A percentile compares a stretch with the other conserved stretches of the same genome.
phyloP scores from a whole-genome alignment of 2,113 vertebrate genomes.

The Podarcis cretensis region DNA sequence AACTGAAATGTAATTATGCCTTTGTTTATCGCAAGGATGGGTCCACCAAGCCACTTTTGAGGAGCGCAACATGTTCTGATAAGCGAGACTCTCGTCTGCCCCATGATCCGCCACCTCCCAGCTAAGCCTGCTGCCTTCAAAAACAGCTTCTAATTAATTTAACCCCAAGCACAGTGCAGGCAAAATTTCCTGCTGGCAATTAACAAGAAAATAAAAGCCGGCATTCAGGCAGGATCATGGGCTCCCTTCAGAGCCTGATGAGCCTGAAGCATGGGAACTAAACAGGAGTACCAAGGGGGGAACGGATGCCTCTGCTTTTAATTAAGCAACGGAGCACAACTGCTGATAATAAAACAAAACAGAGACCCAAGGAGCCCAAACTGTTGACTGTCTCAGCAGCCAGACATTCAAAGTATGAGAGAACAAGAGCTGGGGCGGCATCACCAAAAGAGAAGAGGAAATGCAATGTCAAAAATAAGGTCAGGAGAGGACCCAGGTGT shows the following conservation, averaged over 20 bases:
- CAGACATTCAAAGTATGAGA: accelerated
- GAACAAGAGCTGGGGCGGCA: too few species aligned
- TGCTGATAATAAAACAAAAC: slow-evolving; percentile 34
- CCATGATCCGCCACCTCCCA: neutral
- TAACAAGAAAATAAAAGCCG: slow-evolving; percentile 57
- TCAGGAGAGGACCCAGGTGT: neutral
- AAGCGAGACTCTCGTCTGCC: neutral
- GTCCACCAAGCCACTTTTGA: neutral
- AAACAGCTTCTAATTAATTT: slow-evolving; percentile 64
- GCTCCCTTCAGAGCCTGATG: slow-evolving; percentile 23
- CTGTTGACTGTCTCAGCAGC: neutral
- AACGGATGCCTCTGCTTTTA: slow-evolving; percentile 55
- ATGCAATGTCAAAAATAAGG: neutral
- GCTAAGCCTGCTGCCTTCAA: slow-evolving; percentile 52
- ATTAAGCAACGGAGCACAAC: neutral
- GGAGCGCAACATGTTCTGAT: slow-evolving; percentile 24
- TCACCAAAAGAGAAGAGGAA: neutral
- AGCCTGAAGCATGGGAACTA: slow-evolving; percentile 16
- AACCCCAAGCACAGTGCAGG: slow-evolving; percentile 41
- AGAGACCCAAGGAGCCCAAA: neutral
- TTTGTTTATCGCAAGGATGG: slow-evolving; percentile 20
- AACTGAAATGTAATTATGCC: slow-evolving; percentile 23
- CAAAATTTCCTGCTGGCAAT: slow-evolving; percentile 48
- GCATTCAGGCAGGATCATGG: slow-evolving; percentile 38
- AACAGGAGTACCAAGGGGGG: slow-evolving; percentile 3